A percentile compares a stretch with the other conserved stretches of the same genome.
phyloP scores from a whole-genome alignment of 2,888 invertebrate species.

The Drosophila ezoana region DNA sequence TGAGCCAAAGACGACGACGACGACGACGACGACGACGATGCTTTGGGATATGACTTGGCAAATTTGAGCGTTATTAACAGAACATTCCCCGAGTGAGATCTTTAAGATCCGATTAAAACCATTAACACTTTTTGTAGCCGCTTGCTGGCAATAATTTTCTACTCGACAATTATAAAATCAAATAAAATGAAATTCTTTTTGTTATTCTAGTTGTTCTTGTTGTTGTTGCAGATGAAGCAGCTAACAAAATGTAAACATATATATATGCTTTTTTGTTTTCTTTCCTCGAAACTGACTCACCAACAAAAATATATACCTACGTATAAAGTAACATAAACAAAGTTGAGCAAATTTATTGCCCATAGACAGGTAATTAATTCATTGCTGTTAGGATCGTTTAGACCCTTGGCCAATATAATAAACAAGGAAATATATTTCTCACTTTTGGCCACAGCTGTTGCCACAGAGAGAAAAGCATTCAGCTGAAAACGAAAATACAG shows the following conservation, averaged over 20 bases:
- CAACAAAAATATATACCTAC: slow-evolving; percentile 20
- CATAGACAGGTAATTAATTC: slow-evolving; percentile 73
- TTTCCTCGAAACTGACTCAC: slow-evolving; percentile 37
- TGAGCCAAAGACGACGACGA: slow-evolving; percentile 37
- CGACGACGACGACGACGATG: slow-evolving; percentile 48
- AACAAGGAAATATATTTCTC: slow-evolving; percentile 37
- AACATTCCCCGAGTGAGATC: slow-evolving; percentile 59
- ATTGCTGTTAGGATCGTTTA: slow-evolving; percentile 54
- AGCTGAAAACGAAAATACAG: slow-evolving; percentile 1
- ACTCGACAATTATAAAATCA: slow-evolving; percentile 75
- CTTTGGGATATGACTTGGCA: slow-evolving; percentile 82
- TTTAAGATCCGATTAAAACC: slow-evolving; percentile 79
- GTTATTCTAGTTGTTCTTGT: slow-evolving; percentile 10
- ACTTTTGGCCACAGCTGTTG: slow-evolving; percentile 33
- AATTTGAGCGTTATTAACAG: slow-evolving; percentile 73
- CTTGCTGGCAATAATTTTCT: slow-evolving; percentile 36
- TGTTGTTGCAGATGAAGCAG: slow-evolving; percentile 31
- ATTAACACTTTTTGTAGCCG: slow-evolving; percentile 76
- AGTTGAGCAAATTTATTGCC: slow-evolving; percentile 45
- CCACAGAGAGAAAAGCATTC: slow-evolving; percentile 9
- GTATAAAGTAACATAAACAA: slow-evolving; percentile 23
- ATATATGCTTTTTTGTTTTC: slow-evolving; percentile 17
- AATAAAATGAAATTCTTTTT: slow-evolving; percentile 51
- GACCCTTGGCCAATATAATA: slow-evolving; percentile 35
- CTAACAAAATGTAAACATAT: slow-evolving; percentile 61